Base-by-base conservation (phyloP, 2,888 invertebrate genomes). In the Branchellion lobata region DNA sequence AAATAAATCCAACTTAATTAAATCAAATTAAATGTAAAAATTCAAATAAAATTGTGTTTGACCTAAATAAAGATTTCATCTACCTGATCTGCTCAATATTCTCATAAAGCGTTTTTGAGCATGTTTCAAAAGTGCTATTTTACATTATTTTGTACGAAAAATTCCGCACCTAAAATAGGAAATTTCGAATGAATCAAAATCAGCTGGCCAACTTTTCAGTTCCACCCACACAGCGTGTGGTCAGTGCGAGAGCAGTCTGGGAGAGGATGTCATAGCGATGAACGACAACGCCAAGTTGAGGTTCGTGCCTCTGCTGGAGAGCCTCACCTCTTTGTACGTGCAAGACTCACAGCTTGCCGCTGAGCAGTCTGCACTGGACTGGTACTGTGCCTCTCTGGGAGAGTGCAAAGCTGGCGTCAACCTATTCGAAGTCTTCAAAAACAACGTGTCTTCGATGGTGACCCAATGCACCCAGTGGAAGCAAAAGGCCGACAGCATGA, bases 141-240 rank as follows among this genome's bases (percentile, higher is more conserved):
- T n/a, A n/a, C n/a, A n/a, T n/a, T n/a, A n/a, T n/a, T n/a, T n/a
- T n/a, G n/a, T n/a, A n/a, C n/a, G n/a, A n/a, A n/a, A n/a, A n/a
- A n/a, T n/a, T n/a, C n/a, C n/a, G n/a, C n/a, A n/a, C n/a, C n/a
- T n/a, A n/a, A n/a, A n/a, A n/a, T n/a, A n/a, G n/a, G n/a, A n/a
- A n/a, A n/a, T n/a, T n/a, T n/a, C n/a, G n/a, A n/a, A n/a, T n/a
- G n/a, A n/a, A n/a, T n/a, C n/a, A n/a, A n/a, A n/a, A n/a, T n/a
- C n/a, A n/a, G n/a, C n/a, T n/a, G n/a, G n/a, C n/a, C n/a, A n/a
- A n/a, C n/a, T n/a, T n/a, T n/a, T n/a, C n/a, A n/a, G n/a, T n/a
- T n/a, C n/a, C n/a, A n/a, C n/a, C n/a, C n/a, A n/a, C n/a, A n/a
- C 82, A 84, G 84, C 34, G 2, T 85, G 85, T 80, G 83, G 81